These are phyloP conservation scores for Panthera tigris DNA, from an alignment of 2,113 vertebrate species.

Conservation along the genomic window DNA sequence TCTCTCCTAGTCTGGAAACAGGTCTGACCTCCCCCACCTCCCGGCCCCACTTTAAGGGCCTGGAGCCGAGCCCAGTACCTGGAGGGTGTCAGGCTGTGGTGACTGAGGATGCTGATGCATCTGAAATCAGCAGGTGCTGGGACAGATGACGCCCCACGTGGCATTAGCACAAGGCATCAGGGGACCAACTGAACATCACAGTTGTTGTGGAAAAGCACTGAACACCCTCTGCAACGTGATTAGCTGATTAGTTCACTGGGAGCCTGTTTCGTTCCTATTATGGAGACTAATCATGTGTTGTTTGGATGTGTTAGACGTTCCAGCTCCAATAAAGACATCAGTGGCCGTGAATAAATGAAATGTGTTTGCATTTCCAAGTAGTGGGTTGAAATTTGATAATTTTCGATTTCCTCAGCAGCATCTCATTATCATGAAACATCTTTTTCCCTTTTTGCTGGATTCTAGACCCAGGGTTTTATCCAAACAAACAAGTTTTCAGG, in stretches of 20 bases:
- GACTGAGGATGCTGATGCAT: not conserved
- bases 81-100: not conserved
- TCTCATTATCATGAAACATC: not conserved
- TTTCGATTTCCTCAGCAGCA: not conserved
- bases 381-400: not conserved
- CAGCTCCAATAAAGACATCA: not conserved
- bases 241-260: not conserved
- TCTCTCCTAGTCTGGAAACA: not conserved
- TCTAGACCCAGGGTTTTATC: not conserved
- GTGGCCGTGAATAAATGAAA: conserved; percentile 12
- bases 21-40: not conserved
- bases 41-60: not conserved
- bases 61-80: not conserved
- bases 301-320: not conserved
- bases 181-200: not conserved
- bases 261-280: not conserved
- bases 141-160: not conserved
- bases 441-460: not conserved
- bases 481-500: not conserved
- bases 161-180: not conserved
- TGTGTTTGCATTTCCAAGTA: not conserved
- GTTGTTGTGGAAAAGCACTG: not conserved
- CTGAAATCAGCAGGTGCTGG: conserved; percentile 2
- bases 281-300: not conserved
- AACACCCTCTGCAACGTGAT: not conserved